A percentile compares a stretch with the other conserved stretches of the same genome.
Conservation (phyloP, 37 sponge, comb jelly and placozoan species). For the Corticium candelabrum region DNA sequence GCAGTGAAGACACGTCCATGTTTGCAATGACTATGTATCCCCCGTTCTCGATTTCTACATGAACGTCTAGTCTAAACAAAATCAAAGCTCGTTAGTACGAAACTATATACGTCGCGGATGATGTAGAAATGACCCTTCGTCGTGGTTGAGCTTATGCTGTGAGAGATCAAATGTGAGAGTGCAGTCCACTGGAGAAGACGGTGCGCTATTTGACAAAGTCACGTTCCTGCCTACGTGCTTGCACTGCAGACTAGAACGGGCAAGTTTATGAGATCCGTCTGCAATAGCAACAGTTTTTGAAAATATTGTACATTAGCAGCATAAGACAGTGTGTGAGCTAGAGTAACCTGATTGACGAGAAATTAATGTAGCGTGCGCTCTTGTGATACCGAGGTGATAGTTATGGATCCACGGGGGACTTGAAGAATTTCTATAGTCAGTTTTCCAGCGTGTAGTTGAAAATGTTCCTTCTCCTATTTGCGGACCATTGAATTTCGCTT, state of each 20-base stretch:
- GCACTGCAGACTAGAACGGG: too few species aligned
- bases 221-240: background rate
- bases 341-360: too few species aligned
- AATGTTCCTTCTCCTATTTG: background rate
- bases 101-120: too few species aligned
- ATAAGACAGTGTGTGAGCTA: too few species aligned
- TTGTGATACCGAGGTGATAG: background rate
- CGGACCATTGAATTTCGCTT: background rate
- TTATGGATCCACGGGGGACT: background rate
- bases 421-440: background rate
- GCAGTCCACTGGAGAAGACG: background rate
- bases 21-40: constrained; percentile 51
- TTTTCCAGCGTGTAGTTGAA: background rate
- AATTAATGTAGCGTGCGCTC: too few species aligned
- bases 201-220: background rate
- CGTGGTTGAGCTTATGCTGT: background rate
- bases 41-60: constrained; percentile 23
- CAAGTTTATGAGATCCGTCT: too few species aligned
- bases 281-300: too few species aligned
- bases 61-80: background rate
- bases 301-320: too few species aligned
- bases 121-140: background rate
- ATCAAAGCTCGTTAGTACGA: too few species aligned
- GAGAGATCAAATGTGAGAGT: background rate
- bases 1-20: constrained; percentile 34